phyloP scores from a whole-genome alignment of 2,797 vertebrate genomes.

The Enteromius anoplus region DNA sequence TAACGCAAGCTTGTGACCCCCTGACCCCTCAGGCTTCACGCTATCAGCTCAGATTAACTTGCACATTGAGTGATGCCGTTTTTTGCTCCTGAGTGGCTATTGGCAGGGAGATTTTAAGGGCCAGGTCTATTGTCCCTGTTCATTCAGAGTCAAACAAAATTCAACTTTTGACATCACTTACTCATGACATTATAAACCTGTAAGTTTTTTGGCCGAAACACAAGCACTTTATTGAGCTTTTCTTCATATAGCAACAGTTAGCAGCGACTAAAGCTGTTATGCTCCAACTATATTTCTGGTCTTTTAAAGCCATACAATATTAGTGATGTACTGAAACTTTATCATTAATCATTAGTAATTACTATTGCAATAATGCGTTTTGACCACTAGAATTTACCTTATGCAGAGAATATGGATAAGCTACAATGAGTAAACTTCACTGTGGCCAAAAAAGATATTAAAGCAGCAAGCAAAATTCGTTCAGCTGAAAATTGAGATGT shows the following conservation, averaged over 20 bases:
- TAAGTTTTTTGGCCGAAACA: not conserved
- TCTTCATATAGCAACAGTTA: not conserved
- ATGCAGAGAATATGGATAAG: not conserved
- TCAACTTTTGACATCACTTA: slow-evolving; percentile 68
- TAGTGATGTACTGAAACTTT: not conserved
- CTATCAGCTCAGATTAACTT: slow-evolving; percentile 90
- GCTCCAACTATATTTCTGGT: not conserved
- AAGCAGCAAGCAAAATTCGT: too few relatives aligned
- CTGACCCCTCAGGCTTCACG: slow-evolving; percentile 82
- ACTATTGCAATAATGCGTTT: not conserved
- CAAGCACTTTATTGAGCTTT: not conserved
- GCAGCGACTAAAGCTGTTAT: not conserved
- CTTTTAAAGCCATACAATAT: not conserved
- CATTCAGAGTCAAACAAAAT: slow-evolving; percentile 76
- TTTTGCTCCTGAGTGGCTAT: slow-evolving; percentile 85
- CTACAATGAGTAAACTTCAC: not conserved
- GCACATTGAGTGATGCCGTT: slow-evolving; percentile 81
- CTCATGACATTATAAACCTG: slow-evolving; percentile 61
- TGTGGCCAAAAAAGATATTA: too few relatives aligned
- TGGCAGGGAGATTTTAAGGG: slow-evolving; percentile 78
- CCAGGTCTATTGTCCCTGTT: slow-evolving; percentile 75
- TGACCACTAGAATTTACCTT: not conserved
- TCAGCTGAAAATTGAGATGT: too few relatives aligned
- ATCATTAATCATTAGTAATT: not conserved
- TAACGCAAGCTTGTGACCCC: slow-evolving; percentile 78